Base-by-base conservation (phyloP, 1,140 invertebrate species). In the Panulirus ornatus region DNA sequence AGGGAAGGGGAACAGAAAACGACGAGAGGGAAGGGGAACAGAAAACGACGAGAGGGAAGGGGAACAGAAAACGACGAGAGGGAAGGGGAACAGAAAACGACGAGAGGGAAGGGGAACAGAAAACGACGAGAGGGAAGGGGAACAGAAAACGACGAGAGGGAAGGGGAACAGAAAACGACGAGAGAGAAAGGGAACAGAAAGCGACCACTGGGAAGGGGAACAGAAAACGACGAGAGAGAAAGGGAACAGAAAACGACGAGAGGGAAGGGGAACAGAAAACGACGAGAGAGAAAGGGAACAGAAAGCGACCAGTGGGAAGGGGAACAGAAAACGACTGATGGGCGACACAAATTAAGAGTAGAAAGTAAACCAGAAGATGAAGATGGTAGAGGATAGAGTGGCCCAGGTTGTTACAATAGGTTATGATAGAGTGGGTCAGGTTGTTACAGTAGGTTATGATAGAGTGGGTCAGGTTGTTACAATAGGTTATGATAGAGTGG, bases 21-120 rank as follows among this genome's bases (percentile, higher is more conserved):
- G 22, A 42, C 27, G 73, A 16, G 34, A 76, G 40, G 8, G 14
- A 38, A 36, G 38, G 73, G 22, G 40, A 42, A 36, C 8, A 44
- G 70, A 42, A 30, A 70, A 19, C n/a, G 66, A 36, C 9, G 14
- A 34, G 51, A 34, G 11, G 44, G 9, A 36, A 40, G 70, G 30
- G 63, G 16, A 66, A 47, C 19, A 44, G 58, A 71, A 40, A 71
- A 66, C 16, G 38, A 71, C 63, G 73, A 36, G 71, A 63, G 42
- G 70, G 47, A 42, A 85, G 84, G 27, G 38, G 47, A n/a, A 85
- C 66, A 73, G 84, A 75, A 42, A 75, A 38, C 44, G 38, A 75
- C n/a, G 47, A 42, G 47, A 51, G 38, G 79, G 47, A 38, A 51
- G 71, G 19, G 47, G 30, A 14, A 16, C 2, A 27, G 42, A 22